These are phyloP conservation scores for Mimumesa dahlbomi DNA, from an alignment of 2,888 invertebrate species.

Conservation along the genomic window DNA sequence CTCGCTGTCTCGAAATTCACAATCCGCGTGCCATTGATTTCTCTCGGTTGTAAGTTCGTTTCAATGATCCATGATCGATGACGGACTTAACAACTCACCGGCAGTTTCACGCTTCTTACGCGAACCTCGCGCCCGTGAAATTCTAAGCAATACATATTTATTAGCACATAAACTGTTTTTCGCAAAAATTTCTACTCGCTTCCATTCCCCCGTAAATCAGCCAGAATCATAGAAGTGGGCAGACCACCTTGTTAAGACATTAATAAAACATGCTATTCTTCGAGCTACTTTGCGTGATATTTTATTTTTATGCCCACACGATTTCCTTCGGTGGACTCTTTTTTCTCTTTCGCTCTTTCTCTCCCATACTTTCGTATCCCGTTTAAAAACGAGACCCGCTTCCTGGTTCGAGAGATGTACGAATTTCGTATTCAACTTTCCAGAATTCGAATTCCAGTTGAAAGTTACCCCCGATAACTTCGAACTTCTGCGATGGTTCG, in stretches of 20 bases:
- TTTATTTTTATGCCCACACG: not conserved
- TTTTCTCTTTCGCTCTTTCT: no score
- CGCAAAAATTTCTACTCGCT: not conserved
- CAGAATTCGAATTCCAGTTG: no score
- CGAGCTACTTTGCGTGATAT: not conserved
- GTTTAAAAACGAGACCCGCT: not conserved
- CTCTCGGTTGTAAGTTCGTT: no score
- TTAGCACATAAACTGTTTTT: not conserved
- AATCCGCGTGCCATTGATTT: slow-evolving; percentile 9
- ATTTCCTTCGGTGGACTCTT: not conserved
- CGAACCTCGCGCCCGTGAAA: not conserved
- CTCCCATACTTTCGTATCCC: slow-evolving; percentile 9
- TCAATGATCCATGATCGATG: no score
- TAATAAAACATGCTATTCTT: not conserved
- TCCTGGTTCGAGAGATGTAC: no score
- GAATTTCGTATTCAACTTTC: no score
- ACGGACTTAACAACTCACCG: not conserved
- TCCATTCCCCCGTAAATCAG: not conserved
- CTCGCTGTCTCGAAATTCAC: not conserved
- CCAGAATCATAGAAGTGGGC: not conserved
- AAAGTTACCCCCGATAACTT: no score
- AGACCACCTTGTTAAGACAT: not conserved
- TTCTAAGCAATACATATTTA: slow-evolving; percentile 1
- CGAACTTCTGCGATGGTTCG: no score
- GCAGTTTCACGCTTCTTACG: not conserved